phyloP scores from a whole-genome alignment of 2,888 invertebrate species.

The Itoplectis maculator region DNA sequence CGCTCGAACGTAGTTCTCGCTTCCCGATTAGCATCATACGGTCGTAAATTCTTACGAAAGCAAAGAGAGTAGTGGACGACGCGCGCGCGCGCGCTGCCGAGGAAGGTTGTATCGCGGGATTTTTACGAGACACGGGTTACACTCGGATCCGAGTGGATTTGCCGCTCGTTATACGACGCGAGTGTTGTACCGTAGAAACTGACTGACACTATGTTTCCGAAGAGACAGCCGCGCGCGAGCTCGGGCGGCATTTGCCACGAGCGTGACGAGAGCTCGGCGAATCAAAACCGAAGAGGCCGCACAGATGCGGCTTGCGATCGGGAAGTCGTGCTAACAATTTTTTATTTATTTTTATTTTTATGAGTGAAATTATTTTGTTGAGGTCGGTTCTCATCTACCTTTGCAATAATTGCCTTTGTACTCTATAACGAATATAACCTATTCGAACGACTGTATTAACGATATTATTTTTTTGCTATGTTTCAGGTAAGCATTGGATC shows the following conservation, averaged over 20 bases:
- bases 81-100: neutral
- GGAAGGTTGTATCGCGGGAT: slow-evolving; percentile 37
- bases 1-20: slow-evolving; percentile 31
- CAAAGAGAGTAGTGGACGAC: slow-evolving; percentile 41
- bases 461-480: neutral
- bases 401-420: no score
- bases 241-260: no score
- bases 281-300: neutral
- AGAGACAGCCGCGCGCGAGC: slow-evolving; percentile 6
- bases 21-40: slow-evolving; percentile 48
- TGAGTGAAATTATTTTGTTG: neutral
- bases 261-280: neutral
- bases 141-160: slow-evolving; percentile 43
- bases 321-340: neutral
- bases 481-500: slow-evolving; percentile 43
- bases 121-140: slow-evolving; percentile 56
- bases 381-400: no score
- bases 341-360: neutral
- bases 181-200: neutral
- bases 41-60: slow-evolving; percentile 59
- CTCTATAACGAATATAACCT: no score
- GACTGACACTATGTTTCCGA: slow-evolving; percentile 3
- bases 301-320: neutral
- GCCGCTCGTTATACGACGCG: slow-evolving; percentile 46
- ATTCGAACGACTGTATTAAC: neutral